Conservation (phyloP, 2,797 vertebrate species). For the Intellagama lesueurii region DNA sequence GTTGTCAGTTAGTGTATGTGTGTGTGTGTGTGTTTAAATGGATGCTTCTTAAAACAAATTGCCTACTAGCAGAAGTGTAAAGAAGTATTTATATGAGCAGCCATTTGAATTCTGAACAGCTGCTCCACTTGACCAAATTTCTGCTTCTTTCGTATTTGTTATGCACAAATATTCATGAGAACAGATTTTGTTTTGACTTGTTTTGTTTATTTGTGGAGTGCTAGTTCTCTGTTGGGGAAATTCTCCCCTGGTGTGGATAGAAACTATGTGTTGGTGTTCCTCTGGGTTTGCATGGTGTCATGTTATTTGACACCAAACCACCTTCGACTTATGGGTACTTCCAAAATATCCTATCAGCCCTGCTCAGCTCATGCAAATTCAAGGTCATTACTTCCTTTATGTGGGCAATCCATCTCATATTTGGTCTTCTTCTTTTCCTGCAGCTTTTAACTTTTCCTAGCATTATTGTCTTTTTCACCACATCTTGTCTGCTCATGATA, state of each 20-base stretch:
- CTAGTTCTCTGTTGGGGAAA: constrained; percentile 13
- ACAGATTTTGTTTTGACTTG: constrained; percentile 28
- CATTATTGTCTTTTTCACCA: too few species aligned
- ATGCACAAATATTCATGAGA: constrained; percentile 25
- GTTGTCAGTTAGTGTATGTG: neutral
- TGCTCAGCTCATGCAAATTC: too few species aligned
- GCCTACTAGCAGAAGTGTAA: constrained; percentile 1
- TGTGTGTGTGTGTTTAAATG: too few species aligned
- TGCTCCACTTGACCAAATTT: constrained; percentile 27
- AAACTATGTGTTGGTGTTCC: neutral
- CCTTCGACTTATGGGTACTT: too few species aligned
- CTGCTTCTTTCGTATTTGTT: constrained; percentile 11
- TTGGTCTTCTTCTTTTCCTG: too few species aligned
- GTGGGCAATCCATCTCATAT: too few species aligned
- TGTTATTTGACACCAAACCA: too few species aligned
- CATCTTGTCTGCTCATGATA: too few species aligned
- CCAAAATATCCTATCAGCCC: too few species aligned
- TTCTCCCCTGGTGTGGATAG: neutral
- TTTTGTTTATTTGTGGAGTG: constrained; percentile 28
- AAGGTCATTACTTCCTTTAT: too few species aligned
- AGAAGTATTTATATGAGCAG: neutral
- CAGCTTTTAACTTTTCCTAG: too few species aligned
- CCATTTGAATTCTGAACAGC: constrained; percentile 22
- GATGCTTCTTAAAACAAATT: neutral
- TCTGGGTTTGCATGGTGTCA: neutral